phyloP scores from a whole-genome alignment of 2,113 vertebrate species.

The Channa argus region DNA sequence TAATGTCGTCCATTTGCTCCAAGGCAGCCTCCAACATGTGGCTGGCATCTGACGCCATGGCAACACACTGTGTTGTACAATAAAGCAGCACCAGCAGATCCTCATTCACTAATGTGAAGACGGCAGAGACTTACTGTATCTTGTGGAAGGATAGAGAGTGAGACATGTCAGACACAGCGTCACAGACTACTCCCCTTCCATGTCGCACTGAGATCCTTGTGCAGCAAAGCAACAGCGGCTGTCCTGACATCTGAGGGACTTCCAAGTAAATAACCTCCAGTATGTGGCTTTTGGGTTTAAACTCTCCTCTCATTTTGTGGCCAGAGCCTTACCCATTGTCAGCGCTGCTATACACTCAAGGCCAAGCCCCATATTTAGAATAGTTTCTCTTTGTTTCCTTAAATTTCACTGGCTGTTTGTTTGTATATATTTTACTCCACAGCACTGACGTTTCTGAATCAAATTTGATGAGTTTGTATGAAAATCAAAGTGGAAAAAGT shows the following conservation, averaged over 20 bases:
- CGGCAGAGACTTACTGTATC: background rate
- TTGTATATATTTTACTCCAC: constrained; percentile 5
- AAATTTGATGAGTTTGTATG: background rate
- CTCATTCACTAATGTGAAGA: constrained; percentile 18
- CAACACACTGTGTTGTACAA: constrained; percentile 27
- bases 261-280: constrained; percentile 65
- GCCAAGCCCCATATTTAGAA: constrained; percentile 44
- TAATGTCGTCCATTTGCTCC: constrained; percentile 94
- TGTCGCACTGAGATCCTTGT: constrained; percentile 42
- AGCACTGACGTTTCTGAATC: background rate
- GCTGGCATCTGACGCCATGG: constrained; percentile 90
- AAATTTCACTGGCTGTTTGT: constrained; percentile 28
- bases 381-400: constrained; percentile 17
- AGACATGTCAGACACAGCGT: constrained; percentile 28
- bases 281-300: constrained; percentile 77
- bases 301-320: constrained; percentile 77
- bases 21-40: constrained; percentile 90
- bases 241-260: constrained; percentile 54
- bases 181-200: constrained; percentile 43
- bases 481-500: background rate
- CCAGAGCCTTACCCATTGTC: constrained; percentile 56
- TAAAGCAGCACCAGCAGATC: constrained; percentile 14
- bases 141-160: constrained; percentile 13
- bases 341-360: constrained; percentile 33
- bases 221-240: constrained; percentile 57